These are phyloP conservation scores for Campylomormyrus numenius DNA, from an alignment of 2,113 vertebrate genomes.

Conservation along the genomic window DNA sequence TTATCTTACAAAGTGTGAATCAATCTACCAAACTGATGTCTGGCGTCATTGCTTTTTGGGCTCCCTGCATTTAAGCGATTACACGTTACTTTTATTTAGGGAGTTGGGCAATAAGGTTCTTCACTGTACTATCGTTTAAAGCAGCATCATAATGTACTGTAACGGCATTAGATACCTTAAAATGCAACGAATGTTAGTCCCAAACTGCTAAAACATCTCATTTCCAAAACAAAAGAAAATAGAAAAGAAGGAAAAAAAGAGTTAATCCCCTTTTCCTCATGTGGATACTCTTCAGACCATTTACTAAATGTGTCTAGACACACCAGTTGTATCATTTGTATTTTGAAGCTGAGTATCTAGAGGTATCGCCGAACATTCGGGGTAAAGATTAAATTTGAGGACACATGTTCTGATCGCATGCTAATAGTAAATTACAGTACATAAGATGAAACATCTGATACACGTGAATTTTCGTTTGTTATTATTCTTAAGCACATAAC, in stretches of 20 bases:
- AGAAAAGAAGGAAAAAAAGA: neutral
- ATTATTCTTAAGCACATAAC: neutral
- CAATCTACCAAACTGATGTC: neutral
- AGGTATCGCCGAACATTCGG: neutral
- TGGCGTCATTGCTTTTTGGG: neutral
- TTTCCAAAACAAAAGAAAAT: neutral
- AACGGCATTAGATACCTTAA: neutral
- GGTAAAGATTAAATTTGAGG: neutral
- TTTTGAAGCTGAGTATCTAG: neutral
- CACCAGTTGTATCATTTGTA: neutral
- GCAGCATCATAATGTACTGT: neutral
- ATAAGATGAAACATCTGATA: neutral
- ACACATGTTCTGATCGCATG: neutral
- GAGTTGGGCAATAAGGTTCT: neutral
- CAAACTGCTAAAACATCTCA: neutral
- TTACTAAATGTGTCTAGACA: neutral
- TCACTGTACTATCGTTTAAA: neutral
- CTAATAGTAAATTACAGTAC: neutral
- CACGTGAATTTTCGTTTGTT: neutral
- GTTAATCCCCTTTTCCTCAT: neutral
- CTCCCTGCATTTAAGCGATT: neutral
- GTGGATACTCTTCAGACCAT: neutral
- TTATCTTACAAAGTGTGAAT: neutral
- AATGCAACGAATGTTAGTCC: neutral
- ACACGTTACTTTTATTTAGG: neutral